Percentiles rank a stretch among this genome's conserved stretches.
These are phyloP conservation scores for Belonocnema kinseyi DNA, from an alignment of 1,140 invertebrate species.

Conservation along the genomic window DNA sequence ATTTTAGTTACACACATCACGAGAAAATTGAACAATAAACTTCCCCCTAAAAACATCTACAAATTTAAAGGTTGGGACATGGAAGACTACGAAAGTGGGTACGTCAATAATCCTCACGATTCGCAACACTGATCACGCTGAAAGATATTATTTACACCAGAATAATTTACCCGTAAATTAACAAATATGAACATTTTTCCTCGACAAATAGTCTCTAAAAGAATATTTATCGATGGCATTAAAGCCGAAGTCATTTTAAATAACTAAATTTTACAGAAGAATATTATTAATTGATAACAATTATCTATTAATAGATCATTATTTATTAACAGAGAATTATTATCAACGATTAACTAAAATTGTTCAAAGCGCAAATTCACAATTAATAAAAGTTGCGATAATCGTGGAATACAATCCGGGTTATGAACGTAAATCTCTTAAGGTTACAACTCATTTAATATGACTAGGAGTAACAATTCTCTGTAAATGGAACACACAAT, in stretches of 20 bases:
- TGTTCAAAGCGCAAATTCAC: not conserved
- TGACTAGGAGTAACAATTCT: slow-evolving; percentile 29
- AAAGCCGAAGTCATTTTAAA: no score
- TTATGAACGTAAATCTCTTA: not conserved
- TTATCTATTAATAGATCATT: not conserved
- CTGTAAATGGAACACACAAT: not conserved
- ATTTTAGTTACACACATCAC: not conserved
- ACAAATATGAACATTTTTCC: no score
- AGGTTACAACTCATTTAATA: slow-evolving; percentile 22
- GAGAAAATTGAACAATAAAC: not conserved
- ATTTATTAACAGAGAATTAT: no score
- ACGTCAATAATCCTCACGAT: slow-evolving; percentile 18
- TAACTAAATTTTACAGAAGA: not conserved
- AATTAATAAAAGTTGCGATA: not conserved
- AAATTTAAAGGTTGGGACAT: slow-evolving; percentile 24
- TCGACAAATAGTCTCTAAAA: no score
- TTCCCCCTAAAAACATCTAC: slow-evolving; percentile 9
- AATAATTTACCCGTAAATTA: not conserved
- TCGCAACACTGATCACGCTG: slow-evolving; percentile 4
- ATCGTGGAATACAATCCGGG: not conserved
- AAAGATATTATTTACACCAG: slow-evolving; percentile 4
- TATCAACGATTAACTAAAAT: no score
- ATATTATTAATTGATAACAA: not conserved
- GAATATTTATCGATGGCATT: no score
- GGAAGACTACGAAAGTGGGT: slow-evolving; percentile 17